Base-by-base conservation (phyloP, 2,888 invertebrate genomes). In the Helleia helle region DNA sequence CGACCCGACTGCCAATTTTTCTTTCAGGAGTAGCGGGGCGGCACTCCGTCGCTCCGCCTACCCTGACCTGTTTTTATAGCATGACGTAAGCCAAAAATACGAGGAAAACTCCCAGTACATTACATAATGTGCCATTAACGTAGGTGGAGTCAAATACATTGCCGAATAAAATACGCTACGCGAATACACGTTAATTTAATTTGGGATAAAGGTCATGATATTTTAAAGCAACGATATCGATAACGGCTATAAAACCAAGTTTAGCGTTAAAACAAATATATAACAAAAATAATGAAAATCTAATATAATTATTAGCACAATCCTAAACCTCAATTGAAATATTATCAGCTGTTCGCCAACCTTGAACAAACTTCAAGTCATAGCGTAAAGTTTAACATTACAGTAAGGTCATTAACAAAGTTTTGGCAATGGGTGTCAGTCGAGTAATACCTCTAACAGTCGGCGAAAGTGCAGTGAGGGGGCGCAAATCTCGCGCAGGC, bases 381-480 rank as follows among this genome's bases (percentile, higher is more conserved):
- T 67, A 69, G 65, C 71, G 56, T 25, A 61, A 60, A 64, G 77
- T 74, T 77, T 72, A 65, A n/a, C n/a, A n/a, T n/a, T n/a, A n/a
- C n/a, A n/a, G n/a, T n/a, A 66, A 69, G 67, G 71, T 80, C 77
- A 72, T 80, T 80, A 79, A 68, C 73, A 69, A 79, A 80, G 77
- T 81, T 80, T 26, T 66, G 72, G 61, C 49, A 66, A 69, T 65
- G 64, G 65, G 62, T 63, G 72, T 71, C 45, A 50, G 53, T 57
- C 58, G 62, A 65, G 57, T 56, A 61, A 67, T 77, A 93, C 94
- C 94, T 89, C 93, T 88, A 81, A 90, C 91, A 63, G 91, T 89
- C 52, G 94, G 94, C 58, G 94, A 94, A 72, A 91, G 87, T 47
- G 90, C 71, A 46, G 85, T 65, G 57, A 73, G 66, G 40, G 76